A percentile compares a stretch with the other conserved stretches of the same genome.
phyloP scores from a whole-genome alignment of 2,797 vertebrate genomes.

The Arctocebus calabarensis region DNA sequence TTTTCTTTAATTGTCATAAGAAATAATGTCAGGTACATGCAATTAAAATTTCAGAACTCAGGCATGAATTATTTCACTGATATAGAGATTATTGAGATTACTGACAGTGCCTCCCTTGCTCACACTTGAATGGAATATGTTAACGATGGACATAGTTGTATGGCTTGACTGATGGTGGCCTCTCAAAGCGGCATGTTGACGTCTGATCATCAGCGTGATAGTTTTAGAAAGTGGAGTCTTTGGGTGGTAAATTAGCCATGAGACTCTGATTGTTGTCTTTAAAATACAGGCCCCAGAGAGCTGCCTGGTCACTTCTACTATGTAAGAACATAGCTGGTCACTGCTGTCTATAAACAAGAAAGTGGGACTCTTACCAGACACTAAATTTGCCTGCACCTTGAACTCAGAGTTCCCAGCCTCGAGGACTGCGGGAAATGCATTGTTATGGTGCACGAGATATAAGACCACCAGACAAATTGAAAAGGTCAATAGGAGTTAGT shows the following conservation, averaged over 20 bases:
- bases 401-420: background rate
- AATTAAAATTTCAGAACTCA: constrained; percentile 1
- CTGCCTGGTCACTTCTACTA: background rate
- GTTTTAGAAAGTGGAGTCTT: background rate
- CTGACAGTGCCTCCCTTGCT: background rate
- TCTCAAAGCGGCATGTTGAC: background rate
- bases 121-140: background rate
- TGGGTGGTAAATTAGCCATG: background rate
- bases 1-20: background rate
- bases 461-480: too few species aligned
- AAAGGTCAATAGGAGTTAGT: too few species aligned
- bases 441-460: too few species aligned
- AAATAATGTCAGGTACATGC: background rate
- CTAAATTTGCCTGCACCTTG: background rate
- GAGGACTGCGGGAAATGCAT: background rate
- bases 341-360: background rate
- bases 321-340: background rate
- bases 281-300: too few species aligned
- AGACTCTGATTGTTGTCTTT: background rate
- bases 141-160: background rate
- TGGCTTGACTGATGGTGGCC: background rate
- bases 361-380: background rate
- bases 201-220: background rate
- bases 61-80: background rate
- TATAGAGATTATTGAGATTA: background rate